These are phyloP conservation scores for Limnephilus auricula DNA, from an alignment of 2,888 invertebrate species.

Conservation along the genomic window DNA sequence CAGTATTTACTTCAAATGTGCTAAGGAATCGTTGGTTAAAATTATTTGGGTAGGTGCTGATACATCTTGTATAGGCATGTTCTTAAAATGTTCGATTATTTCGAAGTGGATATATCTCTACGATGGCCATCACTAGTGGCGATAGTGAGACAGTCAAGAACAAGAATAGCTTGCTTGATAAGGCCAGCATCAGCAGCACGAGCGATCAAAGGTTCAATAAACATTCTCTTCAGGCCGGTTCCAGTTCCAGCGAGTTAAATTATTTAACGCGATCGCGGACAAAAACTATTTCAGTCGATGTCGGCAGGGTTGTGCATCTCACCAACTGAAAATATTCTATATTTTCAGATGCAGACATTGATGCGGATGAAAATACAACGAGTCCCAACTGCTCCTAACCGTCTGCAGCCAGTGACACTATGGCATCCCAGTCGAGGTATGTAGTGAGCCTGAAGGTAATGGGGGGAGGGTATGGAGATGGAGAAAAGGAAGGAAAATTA, in stretches of 20 bases:
- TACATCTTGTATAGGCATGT: too few relatives aligned
- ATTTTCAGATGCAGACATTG: too few relatives aligned
- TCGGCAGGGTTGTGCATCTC: neutral
- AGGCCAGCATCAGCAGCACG: constrained; percentile 12
- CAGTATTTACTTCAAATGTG: too few relatives aligned
- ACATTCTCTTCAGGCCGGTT: constrained; percentile 30
- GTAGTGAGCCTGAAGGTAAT: too few relatives aligned
- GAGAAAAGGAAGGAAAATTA: too few relatives aligned
- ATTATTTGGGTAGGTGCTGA: too few relatives aligned
- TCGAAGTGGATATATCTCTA: neutral
- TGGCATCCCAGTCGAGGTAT: too few relatives aligned
- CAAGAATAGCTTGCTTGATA: constrained; percentile 20
- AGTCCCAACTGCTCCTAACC: too few relatives aligned
- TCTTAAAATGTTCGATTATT: neutral
- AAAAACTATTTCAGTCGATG: neutral
- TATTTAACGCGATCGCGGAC: neutral
- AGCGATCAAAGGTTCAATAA: constrained; percentile 40
- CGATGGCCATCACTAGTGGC: neutral
- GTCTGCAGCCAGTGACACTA: too few relatives aligned
- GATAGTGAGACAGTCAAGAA: constrained; percentile 15
- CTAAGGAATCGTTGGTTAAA: too few relatives aligned
- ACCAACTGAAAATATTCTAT: neutral
- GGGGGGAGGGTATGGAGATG: too few relatives aligned
- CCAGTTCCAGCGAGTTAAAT: neutral
- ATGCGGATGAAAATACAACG: too few relatives aligned